phyloP scores from a whole-genome alignment of 2,113 vertebrate species.

The Numenius arquata region DNA sequence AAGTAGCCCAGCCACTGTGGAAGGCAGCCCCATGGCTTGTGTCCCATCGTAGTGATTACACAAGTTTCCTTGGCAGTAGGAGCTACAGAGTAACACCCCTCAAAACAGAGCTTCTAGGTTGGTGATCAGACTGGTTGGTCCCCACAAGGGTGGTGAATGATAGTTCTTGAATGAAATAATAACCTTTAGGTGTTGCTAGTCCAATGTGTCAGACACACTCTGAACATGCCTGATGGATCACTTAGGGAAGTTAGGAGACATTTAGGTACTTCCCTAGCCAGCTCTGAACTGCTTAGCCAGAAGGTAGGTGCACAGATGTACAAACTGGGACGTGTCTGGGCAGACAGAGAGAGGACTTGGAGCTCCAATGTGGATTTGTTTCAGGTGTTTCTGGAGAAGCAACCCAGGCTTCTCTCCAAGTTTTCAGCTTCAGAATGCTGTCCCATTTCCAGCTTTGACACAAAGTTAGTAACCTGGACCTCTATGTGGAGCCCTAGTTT shows the following conservation, averaged over 20 bases:
- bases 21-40: not conserved
- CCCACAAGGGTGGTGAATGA: not conserved
- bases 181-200: not conserved
- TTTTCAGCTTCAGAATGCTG: not conserved
- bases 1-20: not conserved
- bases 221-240: not conserved
- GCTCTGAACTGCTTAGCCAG: not conserved
- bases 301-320: not conserved
- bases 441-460: not conserved
- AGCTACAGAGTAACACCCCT: not conserved
- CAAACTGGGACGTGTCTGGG: accelerated
- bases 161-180: not conserved
- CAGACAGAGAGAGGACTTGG: not conserved
- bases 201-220: accelerated
- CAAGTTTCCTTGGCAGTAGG: not conserved
- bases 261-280: not conserved
- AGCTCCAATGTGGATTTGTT: not conserved
- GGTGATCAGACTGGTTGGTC: not conserved
- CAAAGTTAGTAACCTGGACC: not conserved
- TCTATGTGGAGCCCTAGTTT: accelerated
- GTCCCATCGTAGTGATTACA: not conserved
- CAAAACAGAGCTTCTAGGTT: not conserved
- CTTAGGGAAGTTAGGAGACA: not conserved
- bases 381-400: not conserved
- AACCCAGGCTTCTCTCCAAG: not conserved